These are phyloP conservation scores for Araneus ventricosus DNA, from an alignment of 1,140 invertebrate species.

Conservation along the genomic window DNA sequence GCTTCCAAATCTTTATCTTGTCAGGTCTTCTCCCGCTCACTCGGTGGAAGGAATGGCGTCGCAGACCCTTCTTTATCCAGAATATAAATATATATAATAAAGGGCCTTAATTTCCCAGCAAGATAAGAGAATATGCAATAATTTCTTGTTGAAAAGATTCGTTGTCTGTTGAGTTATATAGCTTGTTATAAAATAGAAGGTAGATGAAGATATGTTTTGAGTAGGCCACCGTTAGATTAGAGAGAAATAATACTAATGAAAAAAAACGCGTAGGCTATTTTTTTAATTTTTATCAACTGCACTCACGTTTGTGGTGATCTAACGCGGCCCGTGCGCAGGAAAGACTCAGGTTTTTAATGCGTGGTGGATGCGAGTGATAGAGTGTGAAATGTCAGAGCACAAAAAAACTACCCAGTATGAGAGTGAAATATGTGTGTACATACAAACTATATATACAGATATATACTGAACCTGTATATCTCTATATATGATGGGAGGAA, in stretches of 20 bases:
- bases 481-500: conserved; percentile 60
- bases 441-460: conserved; percentile 47
- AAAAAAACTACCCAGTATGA: conserved; percentile 46
- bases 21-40: conserved; percentile 35
- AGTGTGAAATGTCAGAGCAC: conserved; percentile 51
- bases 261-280: conserved; percentile 71
- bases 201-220: conserved; percentile 45
- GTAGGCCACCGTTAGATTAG: conserved; percentile 63
- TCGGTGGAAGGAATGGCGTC: not conserved
- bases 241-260: conserved; percentile 32
- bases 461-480: conserved; percentile 56
- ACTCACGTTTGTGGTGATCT: conserved; percentile 63
- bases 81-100: too few relatives aligned
- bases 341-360: conserved; percentile 7
- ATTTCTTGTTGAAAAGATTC: conserved; percentile 66
- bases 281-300: conserved; percentile 72
- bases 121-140: conserved; percentile 25
- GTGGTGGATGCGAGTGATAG: conserved; percentile 23
- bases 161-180: conserved; percentile 71
- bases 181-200: conserved; percentile 63
- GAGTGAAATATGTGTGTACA: conserved; percentile 19
- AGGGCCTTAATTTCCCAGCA: conserved; percentile 15
- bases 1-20: conserved; percentile 53
- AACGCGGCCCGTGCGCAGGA: conserved; percentile 6
- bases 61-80: conserved; percentile 23